Evolutionary conservation across 2,888 invertebrate species (phyloP).

Genomic region (Macrosoma leucophasiata): DNA sequence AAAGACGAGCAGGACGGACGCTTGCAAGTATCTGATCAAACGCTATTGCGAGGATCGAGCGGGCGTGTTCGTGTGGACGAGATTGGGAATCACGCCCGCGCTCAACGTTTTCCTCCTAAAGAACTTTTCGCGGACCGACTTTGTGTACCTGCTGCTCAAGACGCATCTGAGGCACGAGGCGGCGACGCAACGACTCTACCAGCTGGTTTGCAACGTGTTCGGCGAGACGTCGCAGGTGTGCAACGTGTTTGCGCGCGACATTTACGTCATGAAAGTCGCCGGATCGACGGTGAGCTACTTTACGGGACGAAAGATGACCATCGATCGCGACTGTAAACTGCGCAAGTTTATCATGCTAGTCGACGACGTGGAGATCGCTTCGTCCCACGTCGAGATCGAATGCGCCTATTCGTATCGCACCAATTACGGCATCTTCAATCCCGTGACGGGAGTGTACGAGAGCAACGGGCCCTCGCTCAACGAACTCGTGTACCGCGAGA

Average conservation of each 20-base stretch:
- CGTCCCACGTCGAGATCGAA: constrained; percentile 4
- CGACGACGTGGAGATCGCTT: constrained; percentile 1
- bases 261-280: constrained; percentile 3
- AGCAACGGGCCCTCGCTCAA: constrained; percentile 3
- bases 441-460: constrained; percentile 2
- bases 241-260: constrained; percentile 6
- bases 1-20: constrained; percentile 6
- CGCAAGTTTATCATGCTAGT: constrained; percentile 6
- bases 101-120: constrained; percentile 5
- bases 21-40: constrained; percentile 6
- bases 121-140: constrained; percentile 5
- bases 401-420: constrained; percentile 4
- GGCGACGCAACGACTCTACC: constrained; percentile 5
- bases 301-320: constrained; percentile 2
- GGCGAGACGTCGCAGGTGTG: neutral
- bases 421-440: constrained; percentile 1
- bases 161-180: constrained; percentile 5
- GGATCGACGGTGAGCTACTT: constrained; percentile 5
- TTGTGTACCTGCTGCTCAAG: constrained; percentile 4
- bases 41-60: constrained; percentile 6
- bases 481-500: constrained; percentile 7
- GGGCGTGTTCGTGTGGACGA: constrained; percentile 10
- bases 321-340: constrained; percentile 1
- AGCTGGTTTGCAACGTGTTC: constrained; percentile 1
- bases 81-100: constrained; percentile 6